phyloP scores from a whole-genome alignment of 2,797 vertebrate species.

The Mycteria americana region DNA sequence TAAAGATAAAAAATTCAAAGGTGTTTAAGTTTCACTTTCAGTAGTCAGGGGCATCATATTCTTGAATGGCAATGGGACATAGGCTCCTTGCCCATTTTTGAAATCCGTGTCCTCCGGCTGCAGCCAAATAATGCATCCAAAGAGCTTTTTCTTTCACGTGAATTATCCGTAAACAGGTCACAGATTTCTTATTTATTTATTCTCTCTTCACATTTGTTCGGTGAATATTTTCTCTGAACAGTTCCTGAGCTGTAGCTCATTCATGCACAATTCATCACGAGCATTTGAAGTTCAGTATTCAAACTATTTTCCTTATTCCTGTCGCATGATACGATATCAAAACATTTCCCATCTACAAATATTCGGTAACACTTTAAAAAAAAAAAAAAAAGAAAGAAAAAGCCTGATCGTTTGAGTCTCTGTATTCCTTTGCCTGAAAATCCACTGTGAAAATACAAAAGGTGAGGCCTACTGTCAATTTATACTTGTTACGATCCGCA shows the following conservation, averaged over 20 bases:
- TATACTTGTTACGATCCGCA: fast-evolving
- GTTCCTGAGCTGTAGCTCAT: neutral
- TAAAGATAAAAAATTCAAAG: neutral
- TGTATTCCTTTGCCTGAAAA: neutral
- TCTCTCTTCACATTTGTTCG: neutral
- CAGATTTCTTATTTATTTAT: neutral
- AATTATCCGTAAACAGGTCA: neutral
- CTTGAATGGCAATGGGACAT: neutral
- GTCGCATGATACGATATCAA: fast-evolving
- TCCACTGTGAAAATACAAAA: neutral
- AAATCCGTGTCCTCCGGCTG: neutral
- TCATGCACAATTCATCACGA: neutral
- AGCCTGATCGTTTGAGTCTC: neutral
- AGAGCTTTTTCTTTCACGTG: neutral
- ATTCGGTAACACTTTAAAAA: neutral
- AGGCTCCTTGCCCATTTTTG: neutral
- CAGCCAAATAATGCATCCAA: neutral
- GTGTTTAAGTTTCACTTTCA: neutral
- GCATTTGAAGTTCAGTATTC: neutral
- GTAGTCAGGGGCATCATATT: neutral
- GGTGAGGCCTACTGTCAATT: neutral
- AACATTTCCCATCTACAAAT: neutral
- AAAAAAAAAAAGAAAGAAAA: no score
- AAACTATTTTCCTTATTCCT: neutral
- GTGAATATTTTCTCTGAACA: neutral